phyloP scores from a whole-genome alignment of 2,888 invertebrate genomes.

The Caenorhabditis imperialis region DNA sequence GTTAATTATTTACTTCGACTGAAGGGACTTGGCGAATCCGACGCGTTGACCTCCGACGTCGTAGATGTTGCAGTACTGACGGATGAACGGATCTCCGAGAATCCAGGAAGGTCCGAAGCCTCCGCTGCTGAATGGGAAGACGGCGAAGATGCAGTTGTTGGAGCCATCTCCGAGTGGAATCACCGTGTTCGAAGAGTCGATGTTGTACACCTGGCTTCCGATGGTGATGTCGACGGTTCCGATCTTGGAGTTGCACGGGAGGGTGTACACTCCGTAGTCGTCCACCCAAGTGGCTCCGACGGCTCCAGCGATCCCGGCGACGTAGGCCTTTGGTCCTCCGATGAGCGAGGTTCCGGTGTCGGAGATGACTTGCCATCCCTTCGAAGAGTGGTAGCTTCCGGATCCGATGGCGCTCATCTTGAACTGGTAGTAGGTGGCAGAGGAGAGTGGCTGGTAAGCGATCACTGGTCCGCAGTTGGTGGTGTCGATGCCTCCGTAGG shows the following conservation, averaged over 20 bases:
- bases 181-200: constrained; percentile 55
- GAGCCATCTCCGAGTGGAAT: constrained; percentile 57
- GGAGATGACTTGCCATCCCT: constrained; percentile 68
- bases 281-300: constrained; percentile 59
- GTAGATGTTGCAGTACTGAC: constrained; percentile 66
- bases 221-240: constrained; percentile 62
- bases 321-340: constrained; percentile 60
- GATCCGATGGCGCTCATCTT: constrained; percentile 58
- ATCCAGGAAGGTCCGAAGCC: constrained; percentile 67
- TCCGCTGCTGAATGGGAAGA: constrained; percentile 65
- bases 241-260: constrained; percentile 58
- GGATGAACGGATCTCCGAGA: constrained; percentile 67
- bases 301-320: constrained; percentile 48
- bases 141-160: constrained; percentile 56
- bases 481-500: constrained; percentile 66
- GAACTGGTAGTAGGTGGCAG: constrained; percentile 71
- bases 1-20: constrained; percentile 49
- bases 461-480: constrained; percentile 66
- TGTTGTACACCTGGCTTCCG: constrained; percentile 57
- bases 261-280: constrained; percentile 58
- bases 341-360: constrained; percentile 68
- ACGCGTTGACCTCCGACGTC: constrained; percentile 63
- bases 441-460: constrained; percentile 64
- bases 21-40: constrained; percentile 65
- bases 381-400: constrained; percentile 53